Conservation (phyloP, 2,797 vertebrate species). For the Schizopygopsis malacanthus region DNA sequence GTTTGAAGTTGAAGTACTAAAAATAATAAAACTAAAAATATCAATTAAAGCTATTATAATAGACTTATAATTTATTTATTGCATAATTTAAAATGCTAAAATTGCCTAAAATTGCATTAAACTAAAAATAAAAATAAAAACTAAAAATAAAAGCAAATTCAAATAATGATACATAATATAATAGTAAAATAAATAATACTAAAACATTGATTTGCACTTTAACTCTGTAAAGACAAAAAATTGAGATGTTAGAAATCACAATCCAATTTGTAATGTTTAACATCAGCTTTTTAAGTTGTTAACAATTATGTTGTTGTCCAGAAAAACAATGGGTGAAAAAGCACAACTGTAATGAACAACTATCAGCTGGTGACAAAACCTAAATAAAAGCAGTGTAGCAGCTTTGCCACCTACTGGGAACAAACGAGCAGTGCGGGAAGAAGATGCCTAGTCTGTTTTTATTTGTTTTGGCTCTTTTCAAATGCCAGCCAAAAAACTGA, state of each 20-base stretch:
- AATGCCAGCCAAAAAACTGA: not conserved
- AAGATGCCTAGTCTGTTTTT: not conserved
- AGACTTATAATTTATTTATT: not conserved
- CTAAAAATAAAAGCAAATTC: not conserved
- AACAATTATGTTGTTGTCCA: not conserved
- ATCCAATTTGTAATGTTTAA: not conserved
- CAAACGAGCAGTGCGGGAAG: not conserved
- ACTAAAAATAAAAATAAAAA: not conserved
- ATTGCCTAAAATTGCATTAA: not conserved
- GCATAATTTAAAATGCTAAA: not conserved
- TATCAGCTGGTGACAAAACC: not conserved
- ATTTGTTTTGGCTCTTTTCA: not conserved
- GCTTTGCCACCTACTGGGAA: conserved; percentile 52
- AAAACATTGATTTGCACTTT: not conserved
- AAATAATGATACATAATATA: not conserved
- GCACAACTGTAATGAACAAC: not conserved
- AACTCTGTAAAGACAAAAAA: not conserved
- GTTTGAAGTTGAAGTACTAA: not conserved
- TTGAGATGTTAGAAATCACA: not conserved
- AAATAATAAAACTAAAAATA: not conserved
- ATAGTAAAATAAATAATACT: not conserved
- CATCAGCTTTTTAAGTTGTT: not conserved
- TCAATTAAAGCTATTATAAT: not conserved
- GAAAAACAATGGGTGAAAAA: not conserved
- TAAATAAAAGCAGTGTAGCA: conserved; percentile 30